Evolutionary conservation across 2,113 vertebrate genomes (phyloP), one percentile per base, ranked within the genome.

Genomic region (Hiodon tergisus): DNA sequence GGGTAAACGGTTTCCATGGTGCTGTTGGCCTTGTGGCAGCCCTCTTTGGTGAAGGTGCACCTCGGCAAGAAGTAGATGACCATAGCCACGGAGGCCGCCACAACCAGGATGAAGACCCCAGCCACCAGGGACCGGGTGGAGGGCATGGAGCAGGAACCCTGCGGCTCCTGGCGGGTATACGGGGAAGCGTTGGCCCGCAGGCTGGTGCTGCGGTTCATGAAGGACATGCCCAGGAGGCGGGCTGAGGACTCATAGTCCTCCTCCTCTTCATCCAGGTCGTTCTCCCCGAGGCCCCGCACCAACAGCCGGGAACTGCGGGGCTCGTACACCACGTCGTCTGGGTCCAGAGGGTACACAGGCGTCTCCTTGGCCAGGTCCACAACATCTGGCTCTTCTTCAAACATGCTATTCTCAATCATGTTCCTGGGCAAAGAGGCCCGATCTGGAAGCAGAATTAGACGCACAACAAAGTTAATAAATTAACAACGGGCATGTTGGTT

Each of bases 401-500:
- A 99, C 96, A 98, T 95, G 85, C 93, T 98, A 89, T 99, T 99
- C 90, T 99, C 97, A 84, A 98, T 99, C 96, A 98, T 98, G 90
- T 99, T 98, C 88, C 95, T 92, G 9, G 97, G 97, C 77, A 97
- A 88, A 75, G 88, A 93, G 76, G 92, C 87, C 79, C 59, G 91
- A 77, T 98, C 97, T 98, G 84, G 72, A 87, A 85, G 76, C 71
- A 78, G 14, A 48, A 66, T 51, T 7, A 47, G 48, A 75, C 6
- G 13, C 6, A 67, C 4, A 50, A 7, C 6, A 16, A 14, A 69
- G 51, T 54, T 69, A 31, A 31, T 31, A 31, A 31, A 31, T 31
- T 31, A 31, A 31, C 31, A 31, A 1, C 31, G 31, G 31, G 31
- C 31, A 31, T 31, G 31, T 31, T 31, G 31, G 31, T 31, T 31